These are phyloP conservation scores for Drosophila limbata DNA, from an alignment of 2,888 invertebrate species.

Conservation along the genomic window DNA sequence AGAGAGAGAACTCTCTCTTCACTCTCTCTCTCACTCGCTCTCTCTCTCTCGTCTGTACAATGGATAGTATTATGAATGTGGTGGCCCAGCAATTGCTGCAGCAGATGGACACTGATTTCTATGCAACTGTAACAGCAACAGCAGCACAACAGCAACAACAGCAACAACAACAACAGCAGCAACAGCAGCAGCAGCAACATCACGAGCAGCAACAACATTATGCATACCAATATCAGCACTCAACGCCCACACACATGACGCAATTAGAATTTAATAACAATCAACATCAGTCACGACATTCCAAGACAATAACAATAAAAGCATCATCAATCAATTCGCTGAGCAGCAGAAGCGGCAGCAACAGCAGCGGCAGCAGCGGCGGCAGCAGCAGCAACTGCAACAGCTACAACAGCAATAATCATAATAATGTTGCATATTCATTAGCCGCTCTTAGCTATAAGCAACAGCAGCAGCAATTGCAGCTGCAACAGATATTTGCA, in stretches of 20 bases:
- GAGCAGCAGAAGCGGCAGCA: constrained; percentile 54
- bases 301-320: constrained; percentile 55
- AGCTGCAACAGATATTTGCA: constrained; percentile 57
- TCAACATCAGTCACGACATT: constrained; percentile 71
- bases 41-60: constrained; percentile 31
- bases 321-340: constrained; percentile 62
- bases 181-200: constrained; percentile 51
- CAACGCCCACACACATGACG: constrained; percentile 59
- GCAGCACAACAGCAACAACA: constrained; percentile 47
- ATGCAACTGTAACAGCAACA: constrained; percentile 57
- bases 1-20: constrained; percentile 6
- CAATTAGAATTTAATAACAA: constrained; percentile 59
- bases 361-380: constrained; percentile 48
- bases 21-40: neutral
- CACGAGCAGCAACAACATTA: constrained; percentile 52
- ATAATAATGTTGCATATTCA: constrained; percentile 61
- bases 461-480: constrained; percentile 57
- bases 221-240: constrained; percentile 62
- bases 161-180: constrained; percentile 46
- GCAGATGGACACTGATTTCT: constrained; percentile 80
- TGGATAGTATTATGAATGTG: constrained; percentile 78
- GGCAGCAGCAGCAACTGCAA: constrained; percentile 51
- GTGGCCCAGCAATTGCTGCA: constrained; percentile 74
- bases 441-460: constrained; percentile 72
- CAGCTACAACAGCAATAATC: constrained; percentile 64